Percentiles rank a stretch among this genome's conserved stretches.
Conservation (phyloP, 1,140 invertebrate species). For the Drosophila santomea region DNA sequence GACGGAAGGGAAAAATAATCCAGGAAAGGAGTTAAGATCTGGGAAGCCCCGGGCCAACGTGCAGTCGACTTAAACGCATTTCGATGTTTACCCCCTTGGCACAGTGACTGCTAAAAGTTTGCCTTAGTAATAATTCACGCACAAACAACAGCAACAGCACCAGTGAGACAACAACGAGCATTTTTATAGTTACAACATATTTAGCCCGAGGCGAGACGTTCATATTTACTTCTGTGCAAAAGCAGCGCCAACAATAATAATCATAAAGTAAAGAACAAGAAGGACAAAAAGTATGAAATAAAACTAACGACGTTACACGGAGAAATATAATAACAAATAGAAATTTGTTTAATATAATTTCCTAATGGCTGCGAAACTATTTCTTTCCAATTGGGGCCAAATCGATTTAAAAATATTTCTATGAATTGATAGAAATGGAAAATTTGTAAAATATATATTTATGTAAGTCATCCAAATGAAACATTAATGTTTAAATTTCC, state of each 20-base stretch:
- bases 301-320: conserved; percentile 7
- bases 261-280: conserved; percentile 61
- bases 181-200: conserved; percentile 74
- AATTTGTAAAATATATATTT: too few species aligned
- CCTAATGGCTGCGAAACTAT: too few species aligned
- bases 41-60: conserved; percentile 31
- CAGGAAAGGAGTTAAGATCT: conserved; percentile 14
- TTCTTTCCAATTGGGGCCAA: too few species aligned
- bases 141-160: conserved; percentile 27
- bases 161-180: conserved; percentile 29
- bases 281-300: conserved; percentile 25
- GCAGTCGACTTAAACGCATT: conserved; percentile 54
- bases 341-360: too few species aligned
- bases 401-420: too few species aligned
- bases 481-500: too few species aligned
- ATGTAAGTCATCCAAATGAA: too few species aligned
- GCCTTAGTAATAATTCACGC: conserved; percentile 42
- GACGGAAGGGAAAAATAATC: conserved; percentile 4
- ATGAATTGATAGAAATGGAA: too few species aligned
- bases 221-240: conserved; percentile 71
- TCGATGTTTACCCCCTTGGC: conserved; percentile 42
- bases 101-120: conserved; percentile 51
- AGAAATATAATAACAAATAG: background rate
- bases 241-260: conserved; percentile 71
- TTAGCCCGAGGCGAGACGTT: conserved; percentile 71